phyloP scores from a whole-genome alignment of 2,797 vertebrate species.

The Spondyliosoma cantharus region DNA sequence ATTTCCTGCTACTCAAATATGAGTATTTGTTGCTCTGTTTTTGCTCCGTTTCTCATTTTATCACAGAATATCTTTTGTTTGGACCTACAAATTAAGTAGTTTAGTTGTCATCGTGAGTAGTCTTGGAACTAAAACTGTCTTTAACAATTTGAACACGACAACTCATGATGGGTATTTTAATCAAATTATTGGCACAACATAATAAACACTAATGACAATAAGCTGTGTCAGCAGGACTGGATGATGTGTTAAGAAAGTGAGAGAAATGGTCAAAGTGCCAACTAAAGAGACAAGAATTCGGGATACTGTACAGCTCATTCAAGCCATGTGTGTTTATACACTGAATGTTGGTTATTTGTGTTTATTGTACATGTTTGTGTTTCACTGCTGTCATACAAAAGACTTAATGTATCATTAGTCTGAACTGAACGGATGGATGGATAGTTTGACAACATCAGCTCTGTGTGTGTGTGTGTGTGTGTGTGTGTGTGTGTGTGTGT shows the following conservation, averaged over 20 bases:
- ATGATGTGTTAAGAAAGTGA: neutral
- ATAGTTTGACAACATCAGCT: neutral
- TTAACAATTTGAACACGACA: too few species aligned
- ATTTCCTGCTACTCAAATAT: neutral
- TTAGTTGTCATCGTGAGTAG: too few species aligned
- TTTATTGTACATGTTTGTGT: neutral
- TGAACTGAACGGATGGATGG: constrained; percentile 8
- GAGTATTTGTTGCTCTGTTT: neutral
- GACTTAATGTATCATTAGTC: constrained; percentile 11
- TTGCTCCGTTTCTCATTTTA: neutral
- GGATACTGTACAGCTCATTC: neutral
- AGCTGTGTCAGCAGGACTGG: neutral
- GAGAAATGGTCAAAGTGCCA: neutral
- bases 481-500: constrained; percentile 33
- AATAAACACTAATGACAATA: neutral
- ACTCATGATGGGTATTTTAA: neutral
- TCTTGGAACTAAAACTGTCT: neutral
- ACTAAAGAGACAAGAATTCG: neutral
- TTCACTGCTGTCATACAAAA: neutral
- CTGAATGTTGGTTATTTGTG: constrained; percentile 3
- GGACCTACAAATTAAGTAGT: too few species aligned
- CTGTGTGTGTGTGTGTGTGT: constrained; percentile 17
- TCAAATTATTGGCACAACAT: neutral
- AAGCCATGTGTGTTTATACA: neutral
- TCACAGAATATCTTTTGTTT: neutral